phyloP scores from a whole-genome alignment of 2,888 invertebrate species.

The Hypena proboscidalis region DNA sequence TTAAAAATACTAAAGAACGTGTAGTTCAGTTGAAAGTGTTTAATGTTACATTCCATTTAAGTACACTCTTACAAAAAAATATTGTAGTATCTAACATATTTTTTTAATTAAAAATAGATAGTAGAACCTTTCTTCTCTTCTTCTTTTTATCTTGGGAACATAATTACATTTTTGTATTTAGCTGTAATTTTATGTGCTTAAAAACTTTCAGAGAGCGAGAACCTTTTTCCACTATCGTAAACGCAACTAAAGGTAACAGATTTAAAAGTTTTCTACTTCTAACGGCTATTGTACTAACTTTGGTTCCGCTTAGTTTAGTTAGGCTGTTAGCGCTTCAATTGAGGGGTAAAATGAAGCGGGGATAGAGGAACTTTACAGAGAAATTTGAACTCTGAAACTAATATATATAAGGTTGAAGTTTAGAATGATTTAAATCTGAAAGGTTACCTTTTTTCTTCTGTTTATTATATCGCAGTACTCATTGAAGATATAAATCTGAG shows the following conservation, averaged over 20 bases:
- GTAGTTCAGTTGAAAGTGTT: no score
- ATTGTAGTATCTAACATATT: no score
- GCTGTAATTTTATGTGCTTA: slow-evolving; percentile 5
- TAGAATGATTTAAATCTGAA: neutral
- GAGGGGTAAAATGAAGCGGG: slow-evolving; percentile 13
- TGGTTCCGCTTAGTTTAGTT: slow-evolving; percentile 33
- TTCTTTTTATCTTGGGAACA: no score
- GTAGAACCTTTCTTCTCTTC: no score
- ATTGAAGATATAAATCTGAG: slow-evolving; percentile 33
- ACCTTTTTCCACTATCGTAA: slow-evolving; percentile 15
- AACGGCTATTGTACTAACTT: slow-evolving; percentile 27
- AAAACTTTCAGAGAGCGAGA: slow-evolving; percentile 13
- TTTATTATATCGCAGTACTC: slow-evolving; percentile 17
- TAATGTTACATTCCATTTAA: no score
- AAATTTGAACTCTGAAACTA: slow-evolving; percentile 7
- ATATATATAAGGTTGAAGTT: neutral
- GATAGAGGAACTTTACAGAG: neutral
- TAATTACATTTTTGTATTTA: slow-evolving; percentile 14
- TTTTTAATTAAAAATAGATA: no score
- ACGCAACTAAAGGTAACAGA: slow-evolving; percentile 12
- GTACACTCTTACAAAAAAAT: no score
- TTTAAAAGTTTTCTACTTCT: slow-evolving; percentile 30
- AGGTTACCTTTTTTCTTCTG: slow-evolving; percentile 20
- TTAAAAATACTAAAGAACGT: no score
- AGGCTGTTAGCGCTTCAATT: slow-evolving; percentile 32